Evolutionary conservation across 2,797 vertebrate genomes (phyloP), one percentile per base, ranked within the genome.

Genomic region (Crax fasciolata): DNA sequence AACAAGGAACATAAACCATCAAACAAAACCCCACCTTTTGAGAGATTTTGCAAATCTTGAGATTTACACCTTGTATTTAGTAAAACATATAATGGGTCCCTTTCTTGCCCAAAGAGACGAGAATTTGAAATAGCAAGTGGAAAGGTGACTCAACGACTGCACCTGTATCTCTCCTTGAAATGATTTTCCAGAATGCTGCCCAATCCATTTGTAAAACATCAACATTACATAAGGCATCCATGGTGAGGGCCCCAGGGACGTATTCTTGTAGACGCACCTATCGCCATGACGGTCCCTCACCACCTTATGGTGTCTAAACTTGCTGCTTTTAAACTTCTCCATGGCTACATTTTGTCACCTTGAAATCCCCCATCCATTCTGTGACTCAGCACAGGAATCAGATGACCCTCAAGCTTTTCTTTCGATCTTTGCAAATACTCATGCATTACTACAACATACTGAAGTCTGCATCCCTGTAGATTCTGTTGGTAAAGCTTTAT

Each of bases 1-100:
- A 88, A 65, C 4, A 79, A 41, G 7, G 2, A 2, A 10, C 15
- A 20, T 19, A 2, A 70, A 21, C 0, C 0, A 11, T 5, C 16
- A n/a, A 43, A 54, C 16, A 28, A 30, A 2, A 24, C 6, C 6
- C 15, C 43, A 19, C 18, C 63, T 16, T 10, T 67, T 82, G 41
- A 18, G 67, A 84, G 84, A 54, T 35, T 35, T 35, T 35, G 38
- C 6, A 59, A 24, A 49, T 54, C 28, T 57, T 51, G 27, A 57
- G 67, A 39, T 67, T 44, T 30, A 2, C 18, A 9, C 3, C 16
- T 54, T 14, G 3, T 20, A 1, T 72, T 74, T 44, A 27, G 39
- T 28, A 59, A 93, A 19, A 6, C 21, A 43, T 57, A 24, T 55
- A 12, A 17, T 19, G 43, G 28, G 28, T 32, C 21, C 21, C 68